These are phyloP conservation scores for Ctena decussata DNA, from an alignment of 2,888 invertebrate genomes.

Conservation along the genomic window DNA sequence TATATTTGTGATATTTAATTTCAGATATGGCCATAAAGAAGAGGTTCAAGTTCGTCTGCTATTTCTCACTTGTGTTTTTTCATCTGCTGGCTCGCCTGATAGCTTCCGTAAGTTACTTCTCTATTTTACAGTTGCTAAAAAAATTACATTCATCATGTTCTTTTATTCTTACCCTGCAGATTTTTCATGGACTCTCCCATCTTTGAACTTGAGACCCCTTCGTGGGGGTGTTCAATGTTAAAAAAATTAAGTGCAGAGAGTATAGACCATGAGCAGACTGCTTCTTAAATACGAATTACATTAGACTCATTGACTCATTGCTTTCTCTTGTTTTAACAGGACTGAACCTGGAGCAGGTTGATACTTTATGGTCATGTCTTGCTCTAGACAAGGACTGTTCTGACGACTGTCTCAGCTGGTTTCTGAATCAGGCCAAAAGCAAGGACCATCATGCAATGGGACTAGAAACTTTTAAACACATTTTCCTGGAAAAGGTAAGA, in stretches of 20 bases:
- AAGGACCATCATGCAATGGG: constrained; percentile 96
- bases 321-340: constrained; percentile 64
- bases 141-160: too few species aligned
- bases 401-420: constrained; percentile 97
- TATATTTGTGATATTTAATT: too few species aligned
- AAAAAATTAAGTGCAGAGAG: too few species aligned
- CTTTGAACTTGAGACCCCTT: too few species aligned
- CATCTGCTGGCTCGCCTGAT: constrained; percentile 95
- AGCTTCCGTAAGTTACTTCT: constrained; percentile 89
- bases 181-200: too few species aligned
- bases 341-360: constrained; percentile 93
- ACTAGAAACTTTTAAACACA: constrained; percentile 94
- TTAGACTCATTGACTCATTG: too few species aligned
- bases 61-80: constrained; percentile 97
- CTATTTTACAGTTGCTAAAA: too few species aligned
- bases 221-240: too few species aligned
- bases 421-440: constrained; percentile 96
- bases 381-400: constrained; percentile 95
- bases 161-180: too few species aligned
- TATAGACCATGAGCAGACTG: too few species aligned
- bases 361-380: constrained; percentile 96
- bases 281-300: too few species aligned
- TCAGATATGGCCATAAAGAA: constrained; percentile 88
- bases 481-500: constrained; percentile 93
- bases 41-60: constrained; percentile 96